phyloP scores from a whole-genome alignment of 2,797 vertebrate genomes.

The Fistularia tabacaria region DNA sequence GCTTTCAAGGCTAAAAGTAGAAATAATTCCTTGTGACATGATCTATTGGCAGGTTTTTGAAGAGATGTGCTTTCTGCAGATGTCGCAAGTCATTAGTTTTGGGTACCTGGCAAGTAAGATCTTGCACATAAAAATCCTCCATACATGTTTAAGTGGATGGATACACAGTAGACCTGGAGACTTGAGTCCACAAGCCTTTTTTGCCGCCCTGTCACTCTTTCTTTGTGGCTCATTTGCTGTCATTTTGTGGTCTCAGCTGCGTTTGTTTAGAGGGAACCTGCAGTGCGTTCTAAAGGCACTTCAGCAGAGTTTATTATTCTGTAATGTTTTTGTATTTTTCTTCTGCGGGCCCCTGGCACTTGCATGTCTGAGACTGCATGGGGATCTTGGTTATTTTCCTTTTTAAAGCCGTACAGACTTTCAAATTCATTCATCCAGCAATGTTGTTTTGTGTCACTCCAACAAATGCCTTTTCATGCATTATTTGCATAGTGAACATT shows the following conservation, averaged over 20 bases:
- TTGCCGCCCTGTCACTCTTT: conserved; percentile 39
- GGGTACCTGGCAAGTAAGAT: no score
- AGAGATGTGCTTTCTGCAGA: no score
- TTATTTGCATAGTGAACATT: conserved; percentile 26
- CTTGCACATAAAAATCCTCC: not conserved
- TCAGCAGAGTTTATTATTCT: conserved; percentile 28
- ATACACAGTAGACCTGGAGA: conserved; percentile 19
- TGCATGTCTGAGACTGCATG: no score
- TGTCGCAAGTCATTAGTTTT: no score
- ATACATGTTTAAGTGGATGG: not conserved
- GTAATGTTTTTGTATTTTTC: not conserved
- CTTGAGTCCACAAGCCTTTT: conserved; percentile 25
- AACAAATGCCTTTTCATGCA: conserved; percentile 27
- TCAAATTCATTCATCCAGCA: conserved; percentile 1
- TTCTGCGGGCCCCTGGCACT: not conserved
- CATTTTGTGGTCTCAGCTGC: conserved; percentile 25
- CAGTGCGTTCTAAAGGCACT: conserved; percentile 7
- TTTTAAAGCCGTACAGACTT: not conserved
- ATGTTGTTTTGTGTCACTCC: conserved; percentile 8
- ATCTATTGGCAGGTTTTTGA: no score
- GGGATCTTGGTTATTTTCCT: no score
- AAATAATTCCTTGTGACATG: no score
- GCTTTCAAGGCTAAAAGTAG: no score
- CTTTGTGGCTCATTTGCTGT: conserved; percentile 24
- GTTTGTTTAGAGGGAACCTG: conserved; percentile 14